Evolutionary conservation across 1,140 invertebrate species (phyloP).

Genomic region (Halotydeus destructor): DNA sequence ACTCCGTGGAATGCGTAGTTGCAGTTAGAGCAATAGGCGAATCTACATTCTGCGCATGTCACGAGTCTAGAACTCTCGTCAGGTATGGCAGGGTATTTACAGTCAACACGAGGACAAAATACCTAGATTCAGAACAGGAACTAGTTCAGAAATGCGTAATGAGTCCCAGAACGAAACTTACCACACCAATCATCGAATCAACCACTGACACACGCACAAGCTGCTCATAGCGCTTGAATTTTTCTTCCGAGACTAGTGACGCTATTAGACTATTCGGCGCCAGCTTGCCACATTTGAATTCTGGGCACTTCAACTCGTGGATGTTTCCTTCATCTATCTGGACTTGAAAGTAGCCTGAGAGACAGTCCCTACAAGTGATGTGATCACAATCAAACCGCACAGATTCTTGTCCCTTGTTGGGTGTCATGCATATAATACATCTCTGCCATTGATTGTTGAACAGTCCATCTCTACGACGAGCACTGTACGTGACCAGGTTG

Average conservation of each 20-base stretch:
- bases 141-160: no score
- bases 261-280: conserved; percentile 34
- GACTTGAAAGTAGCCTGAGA: conserved; percentile 33
- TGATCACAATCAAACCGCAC: conserved; percentile 29
- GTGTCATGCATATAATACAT: conserved; percentile 25
- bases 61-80: conserved; percentile 33
- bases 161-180: no score
- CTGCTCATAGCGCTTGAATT: conserved; percentile 38
- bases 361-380: conserved; percentile 40
- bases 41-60: conserved; percentile 35
- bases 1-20: conserved; percentile 42
- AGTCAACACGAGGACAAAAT: conserved; percentile 36
- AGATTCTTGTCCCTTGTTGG: conserved; percentile 33
- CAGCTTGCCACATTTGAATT: conserved; percentile 35
- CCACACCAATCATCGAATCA: conserved; percentile 40
- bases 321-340: conserved; percentile 40
- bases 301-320: conserved; percentile 33
- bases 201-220: conserved; percentile 34
- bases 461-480: conserved; percentile 22
- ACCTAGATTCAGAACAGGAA: no score
- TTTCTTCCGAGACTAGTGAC: conserved; percentile 32
- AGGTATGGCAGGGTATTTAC: conserved; percentile 36
- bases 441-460: conserved; percentile 25
- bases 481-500: conserved; percentile 25
- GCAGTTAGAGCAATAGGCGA: conserved; percentile 40